Evolutionary conservation across 1,140 invertebrate genomes (phyloP).

Genomic region (Lordiphosa collinella): DNA sequence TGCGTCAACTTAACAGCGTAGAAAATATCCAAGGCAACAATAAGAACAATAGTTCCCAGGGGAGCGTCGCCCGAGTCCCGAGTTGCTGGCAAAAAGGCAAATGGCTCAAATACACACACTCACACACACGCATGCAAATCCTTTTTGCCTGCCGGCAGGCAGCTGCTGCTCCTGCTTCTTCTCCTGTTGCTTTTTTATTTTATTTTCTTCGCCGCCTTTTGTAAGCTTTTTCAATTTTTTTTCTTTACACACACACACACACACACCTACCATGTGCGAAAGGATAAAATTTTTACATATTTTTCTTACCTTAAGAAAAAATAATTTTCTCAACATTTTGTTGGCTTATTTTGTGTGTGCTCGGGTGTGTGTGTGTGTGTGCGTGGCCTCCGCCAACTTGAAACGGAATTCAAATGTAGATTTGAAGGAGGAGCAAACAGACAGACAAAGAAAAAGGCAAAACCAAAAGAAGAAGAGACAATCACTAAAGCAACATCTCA

Average conservation of each 20-base stretch:
- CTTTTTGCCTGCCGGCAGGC: slow-evolving; percentile 63
- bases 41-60: slow-evolving; percentile 76
- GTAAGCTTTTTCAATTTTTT: slow-evolving; percentile 66
- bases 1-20: slow-evolving; percentile 76
- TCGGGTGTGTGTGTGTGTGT: slow-evolving; percentile 19
- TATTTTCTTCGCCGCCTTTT: slow-evolving; percentile 67
- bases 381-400: slow-evolving; percentile 19
- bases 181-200: slow-evolving; percentile 60
- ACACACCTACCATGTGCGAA: slow-evolving; percentile 4
- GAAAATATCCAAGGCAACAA: slow-evolving; percentile 77
- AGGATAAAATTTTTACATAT: slow-evolving; percentile 4
- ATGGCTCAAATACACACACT: slow-evolving; percentile 23
- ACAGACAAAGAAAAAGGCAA: slow-evolving; percentile 7
- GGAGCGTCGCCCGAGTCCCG: slow-evolving; percentile 48
- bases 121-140: slow-evolving; percentile 62
- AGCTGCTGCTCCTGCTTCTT: slow-evolving; percentile 37
- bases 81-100: slow-evolving; percentile 60
- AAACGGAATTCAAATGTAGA: slow-evolving; percentile 14
- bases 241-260: slow-evolving; percentile 12
- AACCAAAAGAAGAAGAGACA: slow-evolving; percentile 5
- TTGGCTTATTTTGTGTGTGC: slow-evolving; percentile 12
- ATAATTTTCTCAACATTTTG: slow-evolving; percentile 25
- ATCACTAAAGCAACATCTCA: slow-evolving; percentile 13
- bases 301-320: slow-evolving; percentile 38
- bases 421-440: slow-evolving; percentile 6